Percentiles rank a stretch among this genome's conserved stretches.
These are phyloP conservation scores for Hexactinellida sp. DNA, from an alignment of 37 sponge, comb jelly and placozoan genomes.

Conservation along the genomic window DNA sequence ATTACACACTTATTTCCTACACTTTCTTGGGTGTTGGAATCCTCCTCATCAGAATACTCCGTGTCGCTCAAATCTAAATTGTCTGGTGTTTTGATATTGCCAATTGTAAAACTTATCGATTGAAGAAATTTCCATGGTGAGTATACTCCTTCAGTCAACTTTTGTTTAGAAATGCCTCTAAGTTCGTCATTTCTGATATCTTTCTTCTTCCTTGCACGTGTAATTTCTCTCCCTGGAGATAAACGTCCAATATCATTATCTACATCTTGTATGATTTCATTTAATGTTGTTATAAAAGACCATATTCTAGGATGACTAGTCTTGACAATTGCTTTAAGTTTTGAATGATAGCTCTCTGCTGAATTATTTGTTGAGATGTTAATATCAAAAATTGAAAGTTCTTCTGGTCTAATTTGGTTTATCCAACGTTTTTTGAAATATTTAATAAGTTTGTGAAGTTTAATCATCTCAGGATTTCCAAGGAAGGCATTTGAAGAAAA, in stretches of 20 bases:
- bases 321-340: neutral
- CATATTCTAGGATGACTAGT: slow-evolving; percentile 8
- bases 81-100: too few species aligned
- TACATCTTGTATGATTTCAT: neutral
- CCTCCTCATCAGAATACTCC: too few species aligned
- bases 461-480: neutral
- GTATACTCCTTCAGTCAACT: too few species aligned
- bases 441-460: neutral
- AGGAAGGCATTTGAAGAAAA: neutral
- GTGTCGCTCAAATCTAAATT: too few species aligned
- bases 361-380: neutral
- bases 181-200: too few species aligned
- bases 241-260: neutral
- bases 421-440: neutral
- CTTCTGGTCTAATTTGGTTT: neutral
- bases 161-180: too few species aligned
- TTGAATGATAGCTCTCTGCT: neutral
- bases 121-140: too few species aligned
- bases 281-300: neutral
- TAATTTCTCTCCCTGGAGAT: neutral
- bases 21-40: too few species aligned
- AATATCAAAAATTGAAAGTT: neutral
- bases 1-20: too few species aligned
- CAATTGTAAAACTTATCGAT: too few species aligned
- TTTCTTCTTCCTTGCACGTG: too few species aligned